Percentiles rank a stretch among this genome's conserved stretches.
phyloP scores from a whole-genome alignment of 2,113 vertebrate species.

The Misgurnus mizolepis region DNA sequence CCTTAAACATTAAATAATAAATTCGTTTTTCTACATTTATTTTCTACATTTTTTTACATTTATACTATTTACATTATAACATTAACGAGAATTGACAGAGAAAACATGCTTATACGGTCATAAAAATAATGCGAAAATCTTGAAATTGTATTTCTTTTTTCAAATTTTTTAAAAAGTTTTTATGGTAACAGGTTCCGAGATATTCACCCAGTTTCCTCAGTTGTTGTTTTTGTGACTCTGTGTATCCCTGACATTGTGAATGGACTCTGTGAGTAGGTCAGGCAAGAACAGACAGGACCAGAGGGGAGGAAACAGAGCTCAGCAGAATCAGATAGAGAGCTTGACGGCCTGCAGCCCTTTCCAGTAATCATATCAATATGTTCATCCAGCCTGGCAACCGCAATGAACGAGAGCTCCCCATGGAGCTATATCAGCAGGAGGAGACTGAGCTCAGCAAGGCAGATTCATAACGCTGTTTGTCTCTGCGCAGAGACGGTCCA shows the following conservation, averaged over 20 bases:
- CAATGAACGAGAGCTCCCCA: constrained; percentile 36
- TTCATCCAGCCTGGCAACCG: constrained; percentile 34
- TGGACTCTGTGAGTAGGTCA: constrained; percentile 36
- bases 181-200: not conserved
- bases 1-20: too few species aligned
- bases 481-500: constrained; percentile 12
- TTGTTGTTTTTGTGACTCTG: not conserved
- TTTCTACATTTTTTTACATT: too few species aligned
- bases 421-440: constrained; percentile 49
- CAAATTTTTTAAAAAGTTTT: too few species aligned
- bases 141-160: too few species aligned
- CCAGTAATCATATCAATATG: constrained; percentile 47
- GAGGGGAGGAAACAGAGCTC: constrained; percentile 45
- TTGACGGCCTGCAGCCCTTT: constrained; percentile 28
- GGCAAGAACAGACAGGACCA: constrained; percentile 34
- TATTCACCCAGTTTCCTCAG: not conserved
- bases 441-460: constrained; percentile 39
- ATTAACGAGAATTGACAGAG: too few species aligned
- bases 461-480: constrained; percentile 38
- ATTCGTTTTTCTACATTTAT: too few species aligned
- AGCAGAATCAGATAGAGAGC: constrained; percentile 31
- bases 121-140: too few species aligned
- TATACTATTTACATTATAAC: too few species aligned
- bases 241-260: constrained; percentile 9
- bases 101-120: too few species aligned